Evolutionary conservation across 2,113 vertebrate genomes (phyloP).

Genomic region (Platichthys flesus): DNA sequence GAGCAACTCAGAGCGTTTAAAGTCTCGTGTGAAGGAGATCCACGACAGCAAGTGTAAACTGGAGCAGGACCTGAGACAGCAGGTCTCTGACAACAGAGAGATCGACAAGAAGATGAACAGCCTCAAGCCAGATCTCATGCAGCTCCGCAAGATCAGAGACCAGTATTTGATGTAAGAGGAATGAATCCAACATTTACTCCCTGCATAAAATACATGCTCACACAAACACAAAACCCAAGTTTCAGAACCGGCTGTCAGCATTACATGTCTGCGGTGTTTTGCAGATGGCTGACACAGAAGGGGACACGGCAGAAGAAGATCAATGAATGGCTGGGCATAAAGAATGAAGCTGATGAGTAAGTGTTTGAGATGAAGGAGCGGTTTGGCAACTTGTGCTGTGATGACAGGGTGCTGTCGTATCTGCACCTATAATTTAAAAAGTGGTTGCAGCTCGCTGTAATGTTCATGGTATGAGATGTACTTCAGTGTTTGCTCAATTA

Average conservation of each 20-base stretch:
- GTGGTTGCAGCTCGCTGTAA: not conserved
- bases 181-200: not conserved
- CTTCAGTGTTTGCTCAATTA: not conserved
- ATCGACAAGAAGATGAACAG: slow-evolving; percentile 99
- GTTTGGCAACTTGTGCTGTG: not conserved
- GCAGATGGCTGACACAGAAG: slow-evolving; percentile 98
- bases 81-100: slow-evolving; percentile 95
- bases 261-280: slow-evolving; percentile 12
- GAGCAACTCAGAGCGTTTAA: slow-evolving; percentile 96
- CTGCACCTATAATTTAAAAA: not conserved
- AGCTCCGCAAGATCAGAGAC: slow-evolving; percentile 97
- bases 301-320: slow-evolving; percentile 96
- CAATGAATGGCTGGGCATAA: slow-evolving; percentile 95
- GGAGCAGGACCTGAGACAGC: slow-evolving; percentile 95
- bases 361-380: slow-evolving; percentile 64
- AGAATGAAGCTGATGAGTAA: slow-evolving; percentile 97
- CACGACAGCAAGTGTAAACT: slow-evolving; percentile 93
- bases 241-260: not conserved
- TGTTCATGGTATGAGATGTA: not conserved
- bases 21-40: slow-evolving; percentile 97
- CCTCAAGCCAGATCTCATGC: slow-evolving; percentile 98
- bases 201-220: not conserved
- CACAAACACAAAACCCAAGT: not conserved
- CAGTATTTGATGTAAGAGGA: slow-evolving; percentile 93
- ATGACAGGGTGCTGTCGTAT: not conserved